Base-by-base conservation (phyloP, 2,113 vertebrate species). In the Pteropus alecto region DNA sequence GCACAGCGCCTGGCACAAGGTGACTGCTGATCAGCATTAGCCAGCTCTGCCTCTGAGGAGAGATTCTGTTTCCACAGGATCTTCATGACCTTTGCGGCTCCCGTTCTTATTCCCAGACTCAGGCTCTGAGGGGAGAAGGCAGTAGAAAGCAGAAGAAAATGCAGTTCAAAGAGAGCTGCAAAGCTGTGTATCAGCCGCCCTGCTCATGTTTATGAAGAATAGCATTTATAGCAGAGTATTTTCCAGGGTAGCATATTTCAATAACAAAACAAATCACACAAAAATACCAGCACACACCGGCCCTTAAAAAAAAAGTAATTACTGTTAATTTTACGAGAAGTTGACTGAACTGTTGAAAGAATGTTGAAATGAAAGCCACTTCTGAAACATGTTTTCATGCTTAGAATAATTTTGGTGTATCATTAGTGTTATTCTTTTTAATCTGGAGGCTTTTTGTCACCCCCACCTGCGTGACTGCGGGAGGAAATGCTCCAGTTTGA, bases 191-290 rank as follows among this genome's bases (percentile, higher is more conserved):
- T 78, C 88, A 93, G 88, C 18, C 8, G 30, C 77, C 67, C 33
- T 24, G 97, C 95, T 96, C 85, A 16, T 89, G 94, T 89, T 97
- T 78, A 93, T 92, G 95, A 89, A 96, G 91, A 93, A 91, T 87
- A 95, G 96, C 95, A 89, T 97, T 97, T 94, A 94, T 46, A 90
- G 96, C 60, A 28, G 92, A 95, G 90, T 43, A 38, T 93, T 93
- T 96, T 95, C 95, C 97, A 96, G 91, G 73, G 46, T 26, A 96
- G 94, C 93, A 76, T 92, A 93, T 93, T 98, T 97, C 93, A 97
- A 30, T 73, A 96, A 90, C 79, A 95, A 95, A 97, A 97, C 96
- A 98, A 98, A 97, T 95, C 90, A 54, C 60, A 79, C 78, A 46
- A 77, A 96, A 96, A 95, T 92, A 91, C 81, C 91, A 97, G 71